Base-by-base conservation (phyloP, 1,140 invertebrate genomes). In the Amyelois transitella region DNA sequence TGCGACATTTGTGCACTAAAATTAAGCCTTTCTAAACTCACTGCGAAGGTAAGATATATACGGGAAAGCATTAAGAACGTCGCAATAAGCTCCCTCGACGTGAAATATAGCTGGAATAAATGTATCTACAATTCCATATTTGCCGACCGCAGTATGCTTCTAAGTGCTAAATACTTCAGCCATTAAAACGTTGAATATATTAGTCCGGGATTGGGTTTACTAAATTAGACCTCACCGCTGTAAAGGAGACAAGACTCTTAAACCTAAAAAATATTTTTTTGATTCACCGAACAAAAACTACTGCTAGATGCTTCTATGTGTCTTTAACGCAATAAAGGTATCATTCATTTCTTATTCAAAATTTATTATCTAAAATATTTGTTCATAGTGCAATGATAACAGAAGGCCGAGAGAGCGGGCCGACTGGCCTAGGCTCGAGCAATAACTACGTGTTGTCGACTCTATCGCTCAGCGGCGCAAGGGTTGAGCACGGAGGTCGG, bases 401-500 rank as follows among this genome's bases (percentile, higher is more conserved):
- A 0, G 84, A 87, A 50, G 81, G 84, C 1, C 66, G 79, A 4
- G 84, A 87, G 57, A 76, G 59, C 22, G 72, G 81, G 18, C 72
- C 75, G 10, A 55, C 73, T 2, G 77, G 81, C 7, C 62, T 83
- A 6, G 75, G 81, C 0, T 60, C 76, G 1, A 73, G 72, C 14
- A 70, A 62, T 47, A 82, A 79, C 58, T 87, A 84, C 58, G 72
- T 87, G 21, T 53, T 84, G 47, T 82, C 81, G 1, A 85, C 81
- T 0, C 54, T 85, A 12, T 77, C 81, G 0, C 52, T 84, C 18
- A 76, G 60, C 67, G 90, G 92, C 65, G 94, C 94, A 4, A 90
- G 92, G 20, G 93, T 95, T 0, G 93, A 94, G 71, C 94, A 96
- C 69, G 94, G 94, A 2, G 95, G 95, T 0, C 89, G 95, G 1